Evolutionary conservation across 2,797 vertebrate species (phyloP).

Genomic region (Lagodon rhomboides): DNA sequence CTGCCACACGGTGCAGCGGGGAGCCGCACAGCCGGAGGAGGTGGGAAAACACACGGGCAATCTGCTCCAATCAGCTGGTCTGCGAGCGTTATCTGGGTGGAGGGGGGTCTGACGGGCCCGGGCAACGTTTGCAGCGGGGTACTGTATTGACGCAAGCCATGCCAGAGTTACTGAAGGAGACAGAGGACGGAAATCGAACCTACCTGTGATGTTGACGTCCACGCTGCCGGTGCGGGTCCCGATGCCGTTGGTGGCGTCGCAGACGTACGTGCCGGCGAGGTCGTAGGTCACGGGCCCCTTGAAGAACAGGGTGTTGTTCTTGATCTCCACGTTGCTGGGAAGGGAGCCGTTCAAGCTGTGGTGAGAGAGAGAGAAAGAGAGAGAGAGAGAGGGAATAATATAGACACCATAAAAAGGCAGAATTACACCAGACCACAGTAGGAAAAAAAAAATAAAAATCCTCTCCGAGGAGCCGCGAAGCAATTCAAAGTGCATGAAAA

Average conservation of each 20-base stretch:
- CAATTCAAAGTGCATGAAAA: slow-evolving; percentile 62
- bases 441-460: slow-evolving; percentile 5
- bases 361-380: slow-evolving; percentile 37
- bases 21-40: slow-evolving; percentile 13
- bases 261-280: slow-evolving; percentile 93
- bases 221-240: slow-evolving; percentile 93
- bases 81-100: slow-evolving; percentile 26
- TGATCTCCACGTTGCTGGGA: slow-evolving; percentile 92
- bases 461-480: slow-evolving; percentile 44
- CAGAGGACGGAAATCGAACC: not conserved
- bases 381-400: slow-evolving; percentile 33
- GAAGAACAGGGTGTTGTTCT: slow-evolving; percentile 97
- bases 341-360: slow-evolving; percentile 94
- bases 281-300: slow-evolving; percentile 92
- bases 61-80: slow-evolving; percentile 28
- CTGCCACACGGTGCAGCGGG: slow-evolving; percentile 41
- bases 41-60: slow-evolving; percentile 23
- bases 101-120: slow-evolving; percentile 19
- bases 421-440: slow-evolving; percentile 44
- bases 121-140: slow-evolving; percentile 10
- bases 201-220: slow-evolving; percentile 99
- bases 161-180: slow-evolving; percentile 44
- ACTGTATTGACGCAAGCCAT: slow-evolving; percentile 66
- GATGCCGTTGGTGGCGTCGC: slow-evolving; percentile 94
- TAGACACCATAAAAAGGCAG: slow-evolving; percentile 57